Conservation (phyloP, 1,140 invertebrate genomes). For the Pseudomyrmex dendroicus region DNA sequence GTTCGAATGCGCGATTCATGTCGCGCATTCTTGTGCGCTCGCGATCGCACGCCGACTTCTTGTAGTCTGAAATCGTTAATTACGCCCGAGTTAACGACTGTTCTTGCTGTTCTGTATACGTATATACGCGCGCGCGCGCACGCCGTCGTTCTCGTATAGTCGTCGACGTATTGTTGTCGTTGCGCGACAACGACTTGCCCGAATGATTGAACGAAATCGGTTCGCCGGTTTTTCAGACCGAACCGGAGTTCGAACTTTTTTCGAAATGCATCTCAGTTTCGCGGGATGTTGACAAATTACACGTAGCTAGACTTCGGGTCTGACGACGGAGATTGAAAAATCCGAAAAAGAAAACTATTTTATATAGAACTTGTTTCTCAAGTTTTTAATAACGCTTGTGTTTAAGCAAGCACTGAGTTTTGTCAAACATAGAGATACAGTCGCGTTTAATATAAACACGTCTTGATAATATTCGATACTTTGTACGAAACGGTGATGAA, state of each 20-base stretch:
- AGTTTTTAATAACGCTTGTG: too few relatives aligned
- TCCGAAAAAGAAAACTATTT: not conserved
- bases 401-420: too few relatives aligned
- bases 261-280: not conserved
- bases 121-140: not conserved
- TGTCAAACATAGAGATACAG: too few relatives aligned
- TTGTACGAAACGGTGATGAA: not conserved
- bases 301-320: not conserved
- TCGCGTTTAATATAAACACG: too few relatives aligned
- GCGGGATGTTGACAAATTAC: not conserved
- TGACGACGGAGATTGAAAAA: not conserved
- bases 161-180: slow-evolving; percentile 2
- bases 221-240: not conserved
- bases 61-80: slow-evolving; percentile 88
- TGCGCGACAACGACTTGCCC: slow-evolving; percentile 14
- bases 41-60: slow-evolving; percentile 93
- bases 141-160: not conserved
- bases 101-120: slow-evolving; percentile 15
- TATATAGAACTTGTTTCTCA: not conserved
- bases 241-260: slow-evolving; percentile 12
- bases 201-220: slow-evolving; percentile 15
- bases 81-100: slow-evolving; percentile 45
- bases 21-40: slow-evolving; percentile 94
- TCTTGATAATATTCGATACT: not conserved
- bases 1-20: slow-evolving; percentile 94